A percentile compares a stretch with the other conserved stretches of the same genome.
These are phyloP conservation scores for Xylocopa sonorina DNA, from an alignment of 1,140 invertebrate genomes.

Conservation along the genomic window DNA sequence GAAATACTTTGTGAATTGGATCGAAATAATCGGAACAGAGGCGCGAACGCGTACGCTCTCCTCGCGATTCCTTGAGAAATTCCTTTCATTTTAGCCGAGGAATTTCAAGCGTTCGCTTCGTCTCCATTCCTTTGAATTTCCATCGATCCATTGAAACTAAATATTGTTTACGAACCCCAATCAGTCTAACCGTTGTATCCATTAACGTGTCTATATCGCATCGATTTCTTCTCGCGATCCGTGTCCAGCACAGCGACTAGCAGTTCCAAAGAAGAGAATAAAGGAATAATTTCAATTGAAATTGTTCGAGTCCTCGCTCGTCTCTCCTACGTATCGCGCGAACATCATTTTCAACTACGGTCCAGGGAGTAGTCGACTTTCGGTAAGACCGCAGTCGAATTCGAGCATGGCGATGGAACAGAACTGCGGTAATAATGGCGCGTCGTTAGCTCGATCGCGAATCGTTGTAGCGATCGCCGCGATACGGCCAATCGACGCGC, in stretches of 20 bases:
- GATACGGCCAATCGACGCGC: constrained; percentile 19
- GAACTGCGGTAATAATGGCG: constrained; percentile 1
- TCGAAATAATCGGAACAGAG: constrained; percentile 5
- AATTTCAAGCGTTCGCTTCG: no score
- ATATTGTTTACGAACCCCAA: no score
- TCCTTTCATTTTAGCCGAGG: not conserved
- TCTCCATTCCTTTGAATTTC: not conserved
- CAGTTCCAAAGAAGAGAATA: no score
- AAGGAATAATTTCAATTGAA: no score
- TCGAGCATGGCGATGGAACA: no score
- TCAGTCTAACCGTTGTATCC: no score
- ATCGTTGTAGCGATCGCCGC: not conserved
- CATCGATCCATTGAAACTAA: no score
- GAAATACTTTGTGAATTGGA: constrained; percentile 25
- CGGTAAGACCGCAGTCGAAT: not conserved
- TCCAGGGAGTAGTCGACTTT: not conserved
- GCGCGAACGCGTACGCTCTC: no score
- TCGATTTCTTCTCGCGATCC: no score
- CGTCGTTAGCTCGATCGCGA: constrained; percentile 16
- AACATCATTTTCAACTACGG: not conserved
- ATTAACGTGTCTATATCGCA: no score
- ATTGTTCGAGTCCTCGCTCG: not conserved
- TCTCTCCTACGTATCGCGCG: no score
- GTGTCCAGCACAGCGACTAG: no score
- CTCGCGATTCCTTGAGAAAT: not conserved